Evolutionary conservation across 1,140 invertebrate genomes (phyloP).

Genomic region (Gonioctena quinquepunctata): DNA sequence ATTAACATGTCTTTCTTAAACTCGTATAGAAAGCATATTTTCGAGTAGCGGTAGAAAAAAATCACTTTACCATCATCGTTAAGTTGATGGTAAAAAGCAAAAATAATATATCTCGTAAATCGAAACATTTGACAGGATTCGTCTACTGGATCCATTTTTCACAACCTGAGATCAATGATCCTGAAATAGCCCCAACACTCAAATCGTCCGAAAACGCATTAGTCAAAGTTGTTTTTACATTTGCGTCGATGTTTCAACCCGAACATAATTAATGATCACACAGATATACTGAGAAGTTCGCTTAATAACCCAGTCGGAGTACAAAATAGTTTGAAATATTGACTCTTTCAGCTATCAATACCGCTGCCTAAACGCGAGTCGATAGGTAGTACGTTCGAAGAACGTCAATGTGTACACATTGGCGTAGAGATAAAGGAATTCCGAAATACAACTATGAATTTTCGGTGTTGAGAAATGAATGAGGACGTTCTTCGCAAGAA

Average conservation of each 20-base stretch:
- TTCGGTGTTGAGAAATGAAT: too few relatives aligned
- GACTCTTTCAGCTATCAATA: conserved; percentile 7
- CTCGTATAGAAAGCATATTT: too few relatives aligned
- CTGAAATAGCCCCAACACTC: not conserved
- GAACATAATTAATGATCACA: conserved; percentile 9
- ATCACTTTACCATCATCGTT: too few relatives aligned
- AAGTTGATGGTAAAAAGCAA: too few relatives aligned
- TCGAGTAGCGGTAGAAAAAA: too few relatives aligned
- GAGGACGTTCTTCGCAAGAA: too few relatives aligned
- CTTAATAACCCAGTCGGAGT: conserved; percentile 11
- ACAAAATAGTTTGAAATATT: conserved; percentile 4
- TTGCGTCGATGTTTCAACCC: conserved; percentile 5
- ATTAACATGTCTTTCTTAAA: too few relatives aligned
- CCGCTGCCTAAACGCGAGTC: not conserved
- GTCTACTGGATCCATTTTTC: not conserved
- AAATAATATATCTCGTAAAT: too few relatives aligned
- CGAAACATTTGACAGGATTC: not conserved
- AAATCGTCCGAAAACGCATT: conserved; percentile 8
- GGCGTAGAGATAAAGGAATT: too few relatives aligned
- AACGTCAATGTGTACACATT: not conserved
- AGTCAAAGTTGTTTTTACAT: conserved; percentile 18
- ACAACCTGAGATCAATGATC: not conserved
- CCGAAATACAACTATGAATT: too few relatives aligned
- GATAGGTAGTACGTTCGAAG: not conserved
- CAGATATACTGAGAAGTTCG: not conserved